A percentile compares a stretch with the other conserved stretches of the same genome.
phyloP scores from a whole-genome alignment of 2,113 vertebrate species.

The Podarcis muralis region DNA sequence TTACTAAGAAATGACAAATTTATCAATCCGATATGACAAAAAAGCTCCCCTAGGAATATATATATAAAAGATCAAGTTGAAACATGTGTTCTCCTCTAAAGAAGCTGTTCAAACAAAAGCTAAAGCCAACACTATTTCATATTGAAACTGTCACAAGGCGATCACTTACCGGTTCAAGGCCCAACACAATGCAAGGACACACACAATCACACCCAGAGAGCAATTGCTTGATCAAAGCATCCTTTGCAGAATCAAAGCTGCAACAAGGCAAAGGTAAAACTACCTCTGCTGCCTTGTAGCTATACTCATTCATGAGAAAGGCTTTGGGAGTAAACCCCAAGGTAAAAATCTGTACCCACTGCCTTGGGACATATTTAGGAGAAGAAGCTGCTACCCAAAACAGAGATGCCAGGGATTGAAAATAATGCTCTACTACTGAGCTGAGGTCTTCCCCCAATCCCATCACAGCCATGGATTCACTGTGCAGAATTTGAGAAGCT shows the following conservation, averaged over 20 bases:
- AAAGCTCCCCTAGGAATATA: not conserved
- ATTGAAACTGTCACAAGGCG: not conserved
- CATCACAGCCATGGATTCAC: not conserved
- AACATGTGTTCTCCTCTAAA: conserved; percentile 14
- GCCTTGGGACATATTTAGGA: not conserved
- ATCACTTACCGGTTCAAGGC: conserved; percentile 20
- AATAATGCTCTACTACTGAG: not conserved
- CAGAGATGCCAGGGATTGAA: not conserved
- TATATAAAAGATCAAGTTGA: conserved; percentile 9
- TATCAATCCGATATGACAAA: conserved; percentile 36
- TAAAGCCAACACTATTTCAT: not conserved
- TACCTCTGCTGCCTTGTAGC: too few species aligned
- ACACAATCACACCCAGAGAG: not conserved
- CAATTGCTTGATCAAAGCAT: not conserved
- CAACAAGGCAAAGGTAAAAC: too few species aligned
- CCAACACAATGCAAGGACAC: not conserved
- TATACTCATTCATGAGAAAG: too few species aligned
- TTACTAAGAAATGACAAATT: conserved; percentile 53
- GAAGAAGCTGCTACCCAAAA: not conserved
- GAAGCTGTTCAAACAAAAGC: conserved; percentile 36
- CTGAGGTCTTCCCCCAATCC: not conserved
- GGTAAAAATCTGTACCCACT: too few species aligned
- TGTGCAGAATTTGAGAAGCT: too few species aligned
- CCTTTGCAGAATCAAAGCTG: not conserved
- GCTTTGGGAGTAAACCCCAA: too few species aligned